Evolutionary conservation across 2,888 invertebrate species (phyloP).

Genomic region (Saturnia japonica): DNA sequence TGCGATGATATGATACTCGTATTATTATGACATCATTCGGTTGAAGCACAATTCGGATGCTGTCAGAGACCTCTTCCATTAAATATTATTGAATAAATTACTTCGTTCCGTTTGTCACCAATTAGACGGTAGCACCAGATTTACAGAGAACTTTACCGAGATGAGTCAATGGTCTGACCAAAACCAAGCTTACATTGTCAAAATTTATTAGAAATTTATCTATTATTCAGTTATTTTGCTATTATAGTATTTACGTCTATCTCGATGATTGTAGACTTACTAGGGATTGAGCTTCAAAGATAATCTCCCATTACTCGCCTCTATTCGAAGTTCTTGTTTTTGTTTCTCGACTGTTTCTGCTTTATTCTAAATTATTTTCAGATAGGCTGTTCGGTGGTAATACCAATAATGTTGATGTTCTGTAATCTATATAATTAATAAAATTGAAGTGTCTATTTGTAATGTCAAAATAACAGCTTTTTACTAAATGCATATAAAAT

Average conservation of each 20-base stretch:
- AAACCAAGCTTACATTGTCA: background rate
- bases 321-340: background rate
- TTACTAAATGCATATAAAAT: no score
- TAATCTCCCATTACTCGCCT: background rate
- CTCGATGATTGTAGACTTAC: background rate
- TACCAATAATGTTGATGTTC: no score
- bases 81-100: constrained; percentile 7
- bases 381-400: background rate
- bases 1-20: background rate
- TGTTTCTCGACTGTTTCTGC: background rate
- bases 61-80: background rate
- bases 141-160: background rate
- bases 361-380: background rate
- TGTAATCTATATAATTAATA: no score
- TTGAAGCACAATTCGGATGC: background rate
- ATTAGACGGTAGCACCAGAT: background rate
- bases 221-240: background rate
- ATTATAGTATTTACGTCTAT: background rate
- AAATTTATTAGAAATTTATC: background rate
- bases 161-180: background rate
- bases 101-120: background rate
- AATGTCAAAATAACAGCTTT: no score
- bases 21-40: background rate
- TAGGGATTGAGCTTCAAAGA: background rate
- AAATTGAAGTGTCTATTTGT: no score